Evolutionary conservation across 2,888 invertebrate species (phyloP), one percentile per base, ranked within the genome.

Genomic region (Protonemura montana): DNA sequence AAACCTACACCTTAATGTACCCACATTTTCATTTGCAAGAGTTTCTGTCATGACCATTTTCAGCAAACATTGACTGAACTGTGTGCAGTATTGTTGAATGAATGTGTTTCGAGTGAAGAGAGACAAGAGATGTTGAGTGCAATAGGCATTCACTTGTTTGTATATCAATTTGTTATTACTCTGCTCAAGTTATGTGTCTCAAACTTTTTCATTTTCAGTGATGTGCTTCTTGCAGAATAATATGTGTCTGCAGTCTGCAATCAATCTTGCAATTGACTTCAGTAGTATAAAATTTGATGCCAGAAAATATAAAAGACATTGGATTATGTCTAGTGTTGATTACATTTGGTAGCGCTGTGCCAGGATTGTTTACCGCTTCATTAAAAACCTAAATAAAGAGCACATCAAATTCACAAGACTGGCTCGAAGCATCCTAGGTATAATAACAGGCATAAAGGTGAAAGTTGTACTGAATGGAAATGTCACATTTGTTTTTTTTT

Each of bases 11-110:
- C 35, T 83, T 21, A 25, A 26, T 83, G 5, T 28, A 82, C 25
- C 25, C 26, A 82, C 82, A 82, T 83, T 35, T 42, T 83, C 25
- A 83, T 42, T 83, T 83, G 7, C 25, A 59, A 59, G 59, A 59
- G 59, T 59, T 59, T 2, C 5, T 41, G 13, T 7, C 59, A 59
- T 59, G 59, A 59, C 59, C 59, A 59, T 59, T 59, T 59, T 59
- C 59, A 59, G 59, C 21, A 16, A 59, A 59, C 59, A 59, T 59
- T 59, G 59, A 59, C 59, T 59, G 59, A 59, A 59, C 59, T 6
- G 35, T 35, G 35, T 35, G 10, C 35, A 59, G 59, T 59, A 59
- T 59, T 59, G 59, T 59, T 59, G 59, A 59, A 59, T 59, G 59
- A 59, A 3, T 59, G 59, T 59, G 59, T 13, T 59, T 59, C 21